Evolutionary conservation across 2,888 invertebrate species (phyloP).

Genomic region (Isotomurus palustris): DNA sequence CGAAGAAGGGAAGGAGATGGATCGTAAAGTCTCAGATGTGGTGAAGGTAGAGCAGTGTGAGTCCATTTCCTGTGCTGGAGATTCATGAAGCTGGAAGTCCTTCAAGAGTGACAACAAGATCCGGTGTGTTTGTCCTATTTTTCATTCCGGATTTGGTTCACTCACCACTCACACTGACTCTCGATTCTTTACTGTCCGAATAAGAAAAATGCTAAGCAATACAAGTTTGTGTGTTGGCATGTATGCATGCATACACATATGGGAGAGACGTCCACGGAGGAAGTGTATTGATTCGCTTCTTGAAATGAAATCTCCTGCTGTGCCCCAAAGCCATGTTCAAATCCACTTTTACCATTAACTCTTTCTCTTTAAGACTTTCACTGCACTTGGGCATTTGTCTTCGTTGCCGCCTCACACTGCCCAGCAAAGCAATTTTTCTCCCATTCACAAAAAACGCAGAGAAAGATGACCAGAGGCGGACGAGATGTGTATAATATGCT

Average conservation of each 20-base stretch:
- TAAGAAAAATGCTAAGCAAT: no score
- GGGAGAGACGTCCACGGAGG: neutral
- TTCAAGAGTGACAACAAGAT: slow-evolving; percentile 18
- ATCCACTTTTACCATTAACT: slow-evolving; percentile 47
- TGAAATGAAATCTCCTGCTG: slow-evolving; percentile 44
- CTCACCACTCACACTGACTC: neutral
- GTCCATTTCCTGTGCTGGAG: slow-evolving; percentile 3
- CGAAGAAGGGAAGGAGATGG: no score
- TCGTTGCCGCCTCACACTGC: no score
- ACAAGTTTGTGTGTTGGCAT: no score
- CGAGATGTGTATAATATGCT: no score
- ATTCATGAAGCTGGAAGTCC: slow-evolving; percentile 13
- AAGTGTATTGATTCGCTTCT: slow-evolving; percentile 1
- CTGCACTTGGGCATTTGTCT: no score
- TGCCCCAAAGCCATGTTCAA: slow-evolving; percentile 46
- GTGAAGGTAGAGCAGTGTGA: no score
- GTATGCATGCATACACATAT: neutral
- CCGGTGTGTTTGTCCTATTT: slow-evolving; percentile 30
- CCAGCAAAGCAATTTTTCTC: no score
- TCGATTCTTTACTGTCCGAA: neutral
- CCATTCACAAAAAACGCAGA: no score
- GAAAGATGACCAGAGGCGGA: no score
- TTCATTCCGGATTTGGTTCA: slow-evolving; percentile 34
- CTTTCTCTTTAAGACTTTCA: slow-evolving; percentile 1
- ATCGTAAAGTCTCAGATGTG: no score